Base-by-base conservation (phyloP, 2,888 invertebrate species). In the Melieria picta region DNA sequence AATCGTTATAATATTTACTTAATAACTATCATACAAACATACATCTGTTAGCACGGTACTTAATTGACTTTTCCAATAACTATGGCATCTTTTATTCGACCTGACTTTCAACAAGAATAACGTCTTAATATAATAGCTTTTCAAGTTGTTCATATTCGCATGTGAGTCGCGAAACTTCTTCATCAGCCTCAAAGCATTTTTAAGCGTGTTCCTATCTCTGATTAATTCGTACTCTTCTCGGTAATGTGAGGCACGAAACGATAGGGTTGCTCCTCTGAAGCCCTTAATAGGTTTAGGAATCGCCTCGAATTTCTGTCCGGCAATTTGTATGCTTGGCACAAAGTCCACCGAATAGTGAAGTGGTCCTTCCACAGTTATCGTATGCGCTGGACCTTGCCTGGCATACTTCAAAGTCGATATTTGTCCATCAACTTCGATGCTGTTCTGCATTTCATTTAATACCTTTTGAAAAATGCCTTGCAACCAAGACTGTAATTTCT, bases 111-210 rank as follows among this genome's bases (percentile, higher is more conserved):
- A 81, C 4, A 84, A 73, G n/a, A 81, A 79, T 1, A 83, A 43
- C 0, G 83, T 84, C 75, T 84, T 85, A 1, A 85, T 85, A n/a
- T 77, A 82, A 65, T 85, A 84, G 61, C 84, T 84, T 71, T 83
- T 84, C 4, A 84, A 57, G 47, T 80, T 80, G 5, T 43, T 45
- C 75, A 81, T 79, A 72, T 79, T 84, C 7, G 9, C 58, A 7
- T 81, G 80, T 0, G 73, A 72, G 63, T 85, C 82, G 0, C 84
- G 79, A 47, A 82, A 74, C 64, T 81, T 81, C 69, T 84, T 85
- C 57, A 84, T 72, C 43, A 84, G 70, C 4, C 81, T 75, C 3
- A 83, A 69, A 1, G 71, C 75, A 71, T 78, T 77, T 76, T 84
- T 84, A 30, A 84, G 68, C 55, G 77, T 74, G 0, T 78, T 46